A percentile compares a stretch with the other conserved stretches of the same genome.
phyloP scores from a whole-genome alignment of 1,140 invertebrate species.

The Leptinotarsa texana region DNA sequence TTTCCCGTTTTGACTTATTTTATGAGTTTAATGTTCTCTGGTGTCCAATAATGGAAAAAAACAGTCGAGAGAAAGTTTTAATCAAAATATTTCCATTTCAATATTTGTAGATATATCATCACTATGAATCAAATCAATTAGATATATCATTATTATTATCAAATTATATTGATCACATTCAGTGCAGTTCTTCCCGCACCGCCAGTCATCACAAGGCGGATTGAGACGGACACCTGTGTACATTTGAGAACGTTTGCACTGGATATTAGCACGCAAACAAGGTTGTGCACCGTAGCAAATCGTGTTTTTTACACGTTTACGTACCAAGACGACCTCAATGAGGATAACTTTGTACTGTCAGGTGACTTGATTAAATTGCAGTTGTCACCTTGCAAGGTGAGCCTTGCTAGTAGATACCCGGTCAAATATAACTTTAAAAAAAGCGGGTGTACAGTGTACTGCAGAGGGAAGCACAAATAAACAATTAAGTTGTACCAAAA shows the following conservation, averaged over 20 bases:
- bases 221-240: slow-evolving; percentile 35
- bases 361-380: slow-evolving; percentile 17
- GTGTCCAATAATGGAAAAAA: too few relatives aligned
- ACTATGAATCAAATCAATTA: too few relatives aligned
- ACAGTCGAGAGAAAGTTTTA: too few relatives aligned
- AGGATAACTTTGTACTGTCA: slow-evolving; percentile 24
- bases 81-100: too few relatives aligned
- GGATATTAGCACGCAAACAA: slow-evolving; percentile 39
- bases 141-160: too few relatives aligned
- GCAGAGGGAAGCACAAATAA: too few relatives aligned
- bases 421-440: too few relatives aligned
- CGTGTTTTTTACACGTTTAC: slow-evolving; percentile 34
- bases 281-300: slow-evolving; percentile 35
- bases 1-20: too few relatives aligned
- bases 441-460: too few relatives aligned
- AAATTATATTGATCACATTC: neutral
- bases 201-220: slow-evolving; percentile 11
- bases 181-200: neutral
- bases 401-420: neutral
- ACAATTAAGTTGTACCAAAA: too few relatives aligned
- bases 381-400: slow-evolving; percentile 22
- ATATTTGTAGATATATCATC: too few relatives aligned
- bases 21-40: too few relatives aligned
- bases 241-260: slow-evolving; percentile 33
- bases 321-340: slow-evolving; percentile 35